These are phyloP conservation scores for Halocynthia aurantium DNA, from an alignment of 23 tunicate genomes.

Conservation along the genomic window DNA sequence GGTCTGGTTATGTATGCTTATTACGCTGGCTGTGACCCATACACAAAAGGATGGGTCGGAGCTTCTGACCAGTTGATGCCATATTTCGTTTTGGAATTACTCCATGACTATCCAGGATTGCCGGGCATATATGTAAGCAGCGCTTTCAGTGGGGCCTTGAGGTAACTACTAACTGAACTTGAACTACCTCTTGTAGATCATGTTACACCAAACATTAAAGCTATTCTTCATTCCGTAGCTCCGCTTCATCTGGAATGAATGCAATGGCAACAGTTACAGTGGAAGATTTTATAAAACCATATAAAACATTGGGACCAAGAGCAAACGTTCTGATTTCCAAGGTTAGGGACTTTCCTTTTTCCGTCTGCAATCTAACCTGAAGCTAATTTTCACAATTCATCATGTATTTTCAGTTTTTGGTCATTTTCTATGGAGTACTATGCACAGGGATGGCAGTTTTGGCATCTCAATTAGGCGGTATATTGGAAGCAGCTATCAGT, in stretches of 20 bases:
- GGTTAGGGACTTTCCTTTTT: neutral
- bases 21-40: constrained; percentile 43
- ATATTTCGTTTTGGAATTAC: constrained; percentile 29
- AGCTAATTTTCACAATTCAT: neutral
- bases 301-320: constrained; percentile 15
- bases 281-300: constrained; percentile 54
- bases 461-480: constrained; percentile 12
- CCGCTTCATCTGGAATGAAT: constrained; percentile 67
- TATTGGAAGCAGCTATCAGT: constrained; percentile 18
- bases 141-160: constrained; percentile 34
- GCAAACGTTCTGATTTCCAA: constrained; percentile 24
- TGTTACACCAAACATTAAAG: too few species aligned
- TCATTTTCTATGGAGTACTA: constrained; percentile 7
- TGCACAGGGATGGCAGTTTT: constrained; percentile 21
- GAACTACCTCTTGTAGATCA: too few species aligned
- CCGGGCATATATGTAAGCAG: constrained; percentile 36
- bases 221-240: neutral
- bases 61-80: constrained; percentile 43
- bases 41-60: constrained; percentile 30
- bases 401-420: constrained; percentile 6
- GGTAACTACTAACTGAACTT: constrained; percentile 1
- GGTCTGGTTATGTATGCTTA: constrained; percentile 33
- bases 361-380: neutral
- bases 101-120: constrained; percentile 27
- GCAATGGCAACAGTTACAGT: constrained; percentile 66